These are phyloP conservation scores for Pimpla rufipes DNA, from an alignment of 2,888 invertebrate genomes.

Conservation along the genomic window DNA sequence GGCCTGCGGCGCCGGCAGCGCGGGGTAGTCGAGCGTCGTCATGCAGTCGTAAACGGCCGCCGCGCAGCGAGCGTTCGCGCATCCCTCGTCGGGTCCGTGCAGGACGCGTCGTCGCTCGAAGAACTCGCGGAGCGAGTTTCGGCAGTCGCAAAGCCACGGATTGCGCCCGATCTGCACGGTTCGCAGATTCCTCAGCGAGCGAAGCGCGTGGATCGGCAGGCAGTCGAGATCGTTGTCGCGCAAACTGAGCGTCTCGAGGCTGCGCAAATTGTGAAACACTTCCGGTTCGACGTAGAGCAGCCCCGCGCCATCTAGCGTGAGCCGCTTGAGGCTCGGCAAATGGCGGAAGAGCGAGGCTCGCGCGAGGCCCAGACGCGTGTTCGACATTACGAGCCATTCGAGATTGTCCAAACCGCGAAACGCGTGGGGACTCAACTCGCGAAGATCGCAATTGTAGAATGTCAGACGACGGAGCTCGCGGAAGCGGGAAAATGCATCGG, in stretches of 20 bases:
- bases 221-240: constrained; percentile 80
- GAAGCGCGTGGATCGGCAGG: constrained; percentile 74
- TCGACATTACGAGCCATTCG: constrained; percentile 77
- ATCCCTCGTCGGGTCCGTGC: constrained; percentile 61
- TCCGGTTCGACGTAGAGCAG: constrained; percentile 76
- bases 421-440: constrained; percentile 70
- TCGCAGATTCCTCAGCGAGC: constrained; percentile 69
- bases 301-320: constrained; percentile 74
- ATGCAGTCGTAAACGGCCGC: constrained; percentile 71
- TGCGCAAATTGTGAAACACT: constrained; percentile 70
- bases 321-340: constrained; percentile 70
- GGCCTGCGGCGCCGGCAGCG: constrained; percentile 57
- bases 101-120: constrained; percentile 69
- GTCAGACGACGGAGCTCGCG: constrained; percentile 72
- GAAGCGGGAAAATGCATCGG: constrained; percentile 75
- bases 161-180: constrained; percentile 76
- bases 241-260: constrained; percentile 75
- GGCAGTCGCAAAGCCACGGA: constrained; percentile 79
- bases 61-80: not conserved
- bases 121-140: constrained; percentile 69
- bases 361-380: constrained; percentile 73
- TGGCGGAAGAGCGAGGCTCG: constrained; percentile 72
- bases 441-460: constrained; percentile 78
- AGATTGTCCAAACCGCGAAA: constrained; percentile 75
- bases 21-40: constrained; percentile 74